Conservation (phyloP, 2,797 vertebrate species). For the Craterocephalus amniculus region DNA sequence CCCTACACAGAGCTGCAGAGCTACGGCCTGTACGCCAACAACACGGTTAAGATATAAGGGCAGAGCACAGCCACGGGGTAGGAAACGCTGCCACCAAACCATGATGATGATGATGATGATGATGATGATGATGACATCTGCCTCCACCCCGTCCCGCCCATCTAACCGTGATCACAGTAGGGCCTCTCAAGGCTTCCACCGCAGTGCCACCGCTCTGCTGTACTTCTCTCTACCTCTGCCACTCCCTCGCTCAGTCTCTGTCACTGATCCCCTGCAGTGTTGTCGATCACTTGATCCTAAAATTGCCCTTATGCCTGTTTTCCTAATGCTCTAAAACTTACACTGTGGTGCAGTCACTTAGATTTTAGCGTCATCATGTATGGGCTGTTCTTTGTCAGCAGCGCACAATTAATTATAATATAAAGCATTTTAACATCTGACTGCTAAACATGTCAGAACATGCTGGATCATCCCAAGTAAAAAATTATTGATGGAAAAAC, state of each 20-base stretch:
- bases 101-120: conserved; percentile 76
- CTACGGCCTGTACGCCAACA: conserved; percentile 85
- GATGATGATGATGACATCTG: conserved; percentile 68
- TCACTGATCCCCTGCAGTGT: conserved; percentile 63
- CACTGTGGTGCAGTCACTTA: not conserved
- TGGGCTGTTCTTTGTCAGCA: not conserved
- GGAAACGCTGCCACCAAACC: conserved; percentile 75
- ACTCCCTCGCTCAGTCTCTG: conserved; percentile 60
- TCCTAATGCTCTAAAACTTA: not conserved
- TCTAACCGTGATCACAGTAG: conserved; percentile 79
- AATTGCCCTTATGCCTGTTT: conserved; percentile 73
- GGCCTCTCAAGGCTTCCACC: conserved; percentile 78
- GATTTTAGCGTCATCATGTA: not conserved
- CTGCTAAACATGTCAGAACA: too few species aligned
- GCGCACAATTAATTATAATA: too few species aligned
- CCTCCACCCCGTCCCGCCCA: conserved; percentile 72
- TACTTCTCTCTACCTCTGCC: conserved; percentile 71
- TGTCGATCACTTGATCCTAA: conserved; percentile 74
- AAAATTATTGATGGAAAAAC: not conserved
- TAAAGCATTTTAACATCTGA: too few species aligned
- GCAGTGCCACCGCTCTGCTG: conserved; percentile 74
- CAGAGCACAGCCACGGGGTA: conserved; percentile 82
- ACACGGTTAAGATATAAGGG: conserved; percentile 87
- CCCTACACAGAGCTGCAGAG: conserved; percentile 87
- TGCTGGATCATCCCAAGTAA: not conserved